These are phyloP conservation scores for Anaspis maculata DNA, from an alignment of 2,888 invertebrate genomes.

Conservation along the genomic window DNA sequence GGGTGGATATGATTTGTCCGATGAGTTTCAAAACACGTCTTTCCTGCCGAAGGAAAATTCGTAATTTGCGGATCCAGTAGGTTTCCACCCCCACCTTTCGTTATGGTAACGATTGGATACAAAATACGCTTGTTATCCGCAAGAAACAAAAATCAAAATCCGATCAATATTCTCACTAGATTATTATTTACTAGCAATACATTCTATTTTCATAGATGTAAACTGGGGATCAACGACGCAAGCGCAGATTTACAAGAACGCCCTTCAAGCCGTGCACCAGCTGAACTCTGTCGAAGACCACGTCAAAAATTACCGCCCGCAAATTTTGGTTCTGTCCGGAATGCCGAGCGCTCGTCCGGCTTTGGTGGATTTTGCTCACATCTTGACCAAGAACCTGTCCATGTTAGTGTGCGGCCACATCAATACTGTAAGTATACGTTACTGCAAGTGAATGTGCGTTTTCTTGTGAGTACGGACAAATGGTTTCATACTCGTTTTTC, in stretches of 20 bases:
- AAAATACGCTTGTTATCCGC: too few relatives aligned
- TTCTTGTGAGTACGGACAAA: background rate
- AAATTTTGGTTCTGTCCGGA: slow-evolving; percentile 82
- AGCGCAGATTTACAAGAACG: slow-evolving; percentile 92
- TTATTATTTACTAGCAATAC: slow-evolving; percentile 2
- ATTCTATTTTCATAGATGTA: slow-evolving; percentile 52
- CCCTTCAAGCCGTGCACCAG: slow-evolving; percentile 80
- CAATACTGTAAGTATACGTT: slow-evolving; percentile 52
- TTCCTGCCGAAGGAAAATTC: too few relatives aligned
- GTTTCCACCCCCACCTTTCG: too few relatives aligned
- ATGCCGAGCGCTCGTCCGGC: slow-evolving; percentile 82
- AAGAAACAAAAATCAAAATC: too few relatives aligned
- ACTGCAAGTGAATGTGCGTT: background rate
- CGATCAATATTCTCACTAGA: slow-evolving; percentile 36
- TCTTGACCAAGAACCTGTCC: slow-evolving; percentile 86
- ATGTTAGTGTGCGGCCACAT: slow-evolving; percentile 92
- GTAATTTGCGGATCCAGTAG: too few relatives aligned
- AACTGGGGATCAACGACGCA: slow-evolving; percentile 99
- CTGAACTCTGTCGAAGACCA: slow-evolving; percentile 88
- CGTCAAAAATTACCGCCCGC: slow-evolving; percentile 87
- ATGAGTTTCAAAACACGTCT: too few relatives aligned
- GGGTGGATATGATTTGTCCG: too few relatives aligned
- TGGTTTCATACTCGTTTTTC: background rate
- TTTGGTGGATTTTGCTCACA: slow-evolving; percentile 84
- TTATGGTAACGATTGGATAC: too few relatives aligned